Conservation (phyloP, 2,888 invertebrate genomes). For the Meiosimyza decipiens region DNA sequence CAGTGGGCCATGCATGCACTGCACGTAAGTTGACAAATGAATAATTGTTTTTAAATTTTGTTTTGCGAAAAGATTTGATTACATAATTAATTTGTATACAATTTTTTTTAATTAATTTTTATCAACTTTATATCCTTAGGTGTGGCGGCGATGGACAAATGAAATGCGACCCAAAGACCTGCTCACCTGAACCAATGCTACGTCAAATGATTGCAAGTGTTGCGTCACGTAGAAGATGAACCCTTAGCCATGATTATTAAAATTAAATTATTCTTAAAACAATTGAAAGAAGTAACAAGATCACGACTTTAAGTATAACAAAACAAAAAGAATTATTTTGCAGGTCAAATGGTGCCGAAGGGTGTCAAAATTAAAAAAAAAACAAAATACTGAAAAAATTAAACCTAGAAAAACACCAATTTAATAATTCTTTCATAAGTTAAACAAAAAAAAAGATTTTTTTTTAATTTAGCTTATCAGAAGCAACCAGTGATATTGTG, state of each 20-base stretch:
- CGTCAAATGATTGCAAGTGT: constrained; percentile 90
- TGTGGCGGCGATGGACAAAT: constrained; percentile 93
- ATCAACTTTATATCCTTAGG: constrained; percentile 67
- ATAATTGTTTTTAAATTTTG: not conserved
- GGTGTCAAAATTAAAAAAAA: constrained; percentile 25
- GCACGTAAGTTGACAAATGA: constrained; percentile 80
- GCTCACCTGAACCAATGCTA: constrained; percentile 90
- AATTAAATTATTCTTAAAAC: constrained; percentile 58
- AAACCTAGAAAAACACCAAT: constrained; percentile 32
- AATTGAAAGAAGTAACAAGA: constrained; percentile 49
- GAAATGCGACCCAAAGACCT: constrained; percentile 92
- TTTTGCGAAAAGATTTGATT: not conserved
- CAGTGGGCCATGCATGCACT: constrained; percentile 92
- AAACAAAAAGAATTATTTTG: constrained; percentile 21
- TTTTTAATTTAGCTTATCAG: constrained; percentile 61
- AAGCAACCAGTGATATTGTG: constrained; percentile 68
- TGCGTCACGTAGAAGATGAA: constrained; percentile 79
- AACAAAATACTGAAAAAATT: constrained; percentile 43
- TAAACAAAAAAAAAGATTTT: constrained; percentile 25
- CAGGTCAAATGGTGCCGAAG: constrained; percentile 7
- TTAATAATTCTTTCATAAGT: constrained; percentile 22
- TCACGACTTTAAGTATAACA: too few species aligned
- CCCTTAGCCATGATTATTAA: constrained; percentile 62
- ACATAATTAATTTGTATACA: too few species aligned
- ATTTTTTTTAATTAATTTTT: too few species aligned